Base-by-base conservation (phyloP, 2,888 invertebrate genomes). In the Andrena praecox region DNA sequence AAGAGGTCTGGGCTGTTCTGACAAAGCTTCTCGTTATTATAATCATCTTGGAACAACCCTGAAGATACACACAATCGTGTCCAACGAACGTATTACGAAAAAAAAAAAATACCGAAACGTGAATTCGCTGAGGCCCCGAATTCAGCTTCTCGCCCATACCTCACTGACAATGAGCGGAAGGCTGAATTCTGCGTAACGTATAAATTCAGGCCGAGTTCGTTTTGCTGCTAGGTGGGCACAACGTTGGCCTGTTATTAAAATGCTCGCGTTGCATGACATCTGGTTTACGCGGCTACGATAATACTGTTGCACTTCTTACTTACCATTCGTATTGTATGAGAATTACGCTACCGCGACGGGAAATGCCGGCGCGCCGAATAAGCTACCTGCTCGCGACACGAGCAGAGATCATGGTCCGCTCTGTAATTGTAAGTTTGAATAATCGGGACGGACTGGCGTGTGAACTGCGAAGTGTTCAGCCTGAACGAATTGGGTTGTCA, bases 351-450 rank as follows among this genome's bases (percentile, higher is more conserved):
- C 8, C 12, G 24, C 59, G 60, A 63, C 27, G 59, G 48, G 64
- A 64, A 77, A 81, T 72, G 56, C n/a, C 52, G 24, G 33, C 29
- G 35, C 33, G 16, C 29, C n/a, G 66, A 73, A 79, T 73, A 73
- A 69, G 77, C n/a, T 56, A 5, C 59, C 48, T 6, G 8, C 8
- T 2, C 59, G 59, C 63, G 64, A 64, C 20, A 33, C 20, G 54
- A 33, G 29, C n/a, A 52, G 67, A 85, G 71, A 75, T 81, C 77
- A 77, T 20, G 42, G 35, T 48, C 20, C 5, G 54, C 52, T 70
- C 56, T 70, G 59, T 82, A 86, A 86, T 84, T 86, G 72, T 67
- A 64, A 77, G 72, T 77, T 48, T 67, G 84, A 84, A 80, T 85
- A 84, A 85, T 84, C 84, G 79, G 29, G 27, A 66, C 31, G 62